Percentiles rank a stretch among this genome's conserved stretches.
These are phyloP conservation scores for Moxostoma hubbsi DNA, from an alignment of 2,797 vertebrate genomes.

Conservation along the genomic window DNA sequence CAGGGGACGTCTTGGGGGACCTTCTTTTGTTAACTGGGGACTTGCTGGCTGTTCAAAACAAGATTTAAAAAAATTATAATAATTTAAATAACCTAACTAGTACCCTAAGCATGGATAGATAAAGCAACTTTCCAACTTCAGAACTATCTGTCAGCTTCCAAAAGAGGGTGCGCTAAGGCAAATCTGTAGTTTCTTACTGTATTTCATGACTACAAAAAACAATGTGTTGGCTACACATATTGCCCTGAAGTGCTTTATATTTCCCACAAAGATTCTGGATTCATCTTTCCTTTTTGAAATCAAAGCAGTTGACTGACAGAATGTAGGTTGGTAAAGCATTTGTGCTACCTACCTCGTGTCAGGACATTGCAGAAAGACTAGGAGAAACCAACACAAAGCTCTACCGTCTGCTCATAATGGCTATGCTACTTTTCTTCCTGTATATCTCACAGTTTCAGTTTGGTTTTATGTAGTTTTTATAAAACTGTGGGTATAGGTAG, in stretches of 20 bases:
- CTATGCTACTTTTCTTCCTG: background rate
- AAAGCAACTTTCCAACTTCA: too few species aligned
- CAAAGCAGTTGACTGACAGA: constrained; percentile 26
- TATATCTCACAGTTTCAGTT: background rate
- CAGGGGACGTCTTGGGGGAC: too few species aligned
- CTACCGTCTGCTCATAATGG: background rate
- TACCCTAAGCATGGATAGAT: too few species aligned
- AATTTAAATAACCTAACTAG: too few species aligned
- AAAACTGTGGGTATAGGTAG: too few species aligned
- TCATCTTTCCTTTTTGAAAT: constrained; percentile 23
- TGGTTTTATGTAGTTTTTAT: background rate
- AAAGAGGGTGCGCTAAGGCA: too few species aligned
- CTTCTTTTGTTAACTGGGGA: too few species aligned
- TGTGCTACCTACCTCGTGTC: constrained; percentile 30
- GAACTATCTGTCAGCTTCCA: too few species aligned
- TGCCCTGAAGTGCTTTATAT: constrained; percentile 32
- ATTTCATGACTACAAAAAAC: constrained; percentile 1
- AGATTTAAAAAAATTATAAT: too few species aligned
- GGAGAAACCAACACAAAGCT: background rate
- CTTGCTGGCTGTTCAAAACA: too few species aligned
- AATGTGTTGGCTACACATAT: constrained; percentile 8
- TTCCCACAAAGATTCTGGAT: constrained; percentile 22
- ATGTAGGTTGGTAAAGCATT: constrained; percentile 14
- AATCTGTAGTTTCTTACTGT: background rate
- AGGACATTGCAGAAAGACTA: constrained; percentile 16